Percentiles rank a stretch among this genome's conserved stretches.
Conservation (phyloP, 2,797 vertebrate species). For the Clarias pachynema region DNA sequence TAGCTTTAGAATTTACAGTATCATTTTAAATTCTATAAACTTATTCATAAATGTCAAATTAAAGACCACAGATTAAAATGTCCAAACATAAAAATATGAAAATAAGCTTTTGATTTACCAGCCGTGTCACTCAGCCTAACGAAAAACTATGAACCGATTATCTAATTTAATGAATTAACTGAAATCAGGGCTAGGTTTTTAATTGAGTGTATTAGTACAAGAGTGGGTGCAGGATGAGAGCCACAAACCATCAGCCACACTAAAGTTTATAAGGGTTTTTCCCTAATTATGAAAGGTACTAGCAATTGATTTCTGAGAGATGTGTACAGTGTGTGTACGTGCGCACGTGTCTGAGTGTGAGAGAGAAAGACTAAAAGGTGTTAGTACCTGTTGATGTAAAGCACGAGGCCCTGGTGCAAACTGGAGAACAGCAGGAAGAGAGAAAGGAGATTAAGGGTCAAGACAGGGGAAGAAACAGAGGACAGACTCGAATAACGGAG, state of each 20-base stretch:
- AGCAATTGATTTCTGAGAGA: not conserved
- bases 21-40: not conserved
- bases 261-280: too few species aligned
- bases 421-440: constrained; percentile 78
- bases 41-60: not conserved
- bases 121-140: not conserved
- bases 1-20: not conserved
- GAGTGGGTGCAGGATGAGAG: too few species aligned
- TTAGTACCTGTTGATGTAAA: constrained; percentile 95
- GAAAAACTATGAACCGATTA: not conserved
- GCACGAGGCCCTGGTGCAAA: constrained; percentile 90
- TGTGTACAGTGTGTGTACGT: not conserved
- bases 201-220: too few species aligned
- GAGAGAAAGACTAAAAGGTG: constrained; percentile 47
- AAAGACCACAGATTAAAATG: not conserved
- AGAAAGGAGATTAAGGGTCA: constrained; percentile 72
- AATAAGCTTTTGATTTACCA: not conserved
- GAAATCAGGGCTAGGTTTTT: too few species aligned
- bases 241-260: too few species aligned
- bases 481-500: constrained; percentile 6
- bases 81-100: not conserved
- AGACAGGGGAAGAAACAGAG: constrained; percentile 40
- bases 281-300: not conserved
- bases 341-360: not conserved
- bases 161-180: not conserved